A percentile compares a stretch with the other conserved stretches of the same genome.
These are phyloP conservation scores for Oreotrochilus melanogaster DNA, from an alignment of 2,113 vertebrate genomes.

Conservation along the genomic window DNA sequence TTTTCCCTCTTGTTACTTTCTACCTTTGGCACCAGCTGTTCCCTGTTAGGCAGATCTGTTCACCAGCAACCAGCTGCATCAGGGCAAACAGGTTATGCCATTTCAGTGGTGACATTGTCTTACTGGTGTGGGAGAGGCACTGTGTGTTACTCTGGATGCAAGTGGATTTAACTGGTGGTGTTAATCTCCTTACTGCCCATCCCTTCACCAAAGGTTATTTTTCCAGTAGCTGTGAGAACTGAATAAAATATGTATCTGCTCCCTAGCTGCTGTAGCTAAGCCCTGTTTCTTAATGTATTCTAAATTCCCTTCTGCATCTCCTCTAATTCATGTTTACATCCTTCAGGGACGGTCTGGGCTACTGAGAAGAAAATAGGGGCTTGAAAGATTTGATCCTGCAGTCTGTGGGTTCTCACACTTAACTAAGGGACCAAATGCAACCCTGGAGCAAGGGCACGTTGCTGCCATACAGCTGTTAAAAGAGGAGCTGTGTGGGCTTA, in stretches of 20 bases:
- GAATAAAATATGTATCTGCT: neutral
- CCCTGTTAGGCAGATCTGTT: neutral
- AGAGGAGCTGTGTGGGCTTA: neutral
- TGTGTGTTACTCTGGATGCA: neutral
- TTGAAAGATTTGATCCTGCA: neutral
- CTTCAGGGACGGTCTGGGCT: neutral
- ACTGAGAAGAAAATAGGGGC: neutral
- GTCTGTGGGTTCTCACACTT: neutral
- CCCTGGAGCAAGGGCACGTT: neutral
- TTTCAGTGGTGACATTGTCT: neutral
- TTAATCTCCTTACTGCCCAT: neutral
- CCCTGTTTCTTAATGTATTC: neutral
- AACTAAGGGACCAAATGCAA: neutral
- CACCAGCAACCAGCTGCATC: neutral
- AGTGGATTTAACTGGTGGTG: neutral
- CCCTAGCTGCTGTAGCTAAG: neutral
- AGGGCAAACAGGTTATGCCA: neutral
- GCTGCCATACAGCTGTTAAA: neutral
- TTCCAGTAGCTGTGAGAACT: neutral
- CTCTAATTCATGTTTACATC: neutral
- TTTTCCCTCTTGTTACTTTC: neutral
- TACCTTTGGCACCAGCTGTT: neutral
- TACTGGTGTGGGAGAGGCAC: neutral
- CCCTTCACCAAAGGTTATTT: neutral
- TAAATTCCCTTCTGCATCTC: neutral